These are phyloP conservation scores for Channa striata DNA, from an alignment of 2,797 vertebrate genomes.

Conservation along the genomic window DNA sequence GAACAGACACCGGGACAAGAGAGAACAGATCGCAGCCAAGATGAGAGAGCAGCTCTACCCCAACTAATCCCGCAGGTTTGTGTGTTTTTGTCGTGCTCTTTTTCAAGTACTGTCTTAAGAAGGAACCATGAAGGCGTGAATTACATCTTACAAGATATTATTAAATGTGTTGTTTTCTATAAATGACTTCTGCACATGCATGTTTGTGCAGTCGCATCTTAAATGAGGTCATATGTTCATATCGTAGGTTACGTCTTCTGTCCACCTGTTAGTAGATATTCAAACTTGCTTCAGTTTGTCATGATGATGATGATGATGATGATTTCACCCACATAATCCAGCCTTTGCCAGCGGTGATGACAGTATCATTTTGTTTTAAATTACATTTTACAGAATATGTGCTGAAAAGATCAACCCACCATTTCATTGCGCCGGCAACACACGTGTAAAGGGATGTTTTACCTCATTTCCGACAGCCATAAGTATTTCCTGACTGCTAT, in stretches of 20 bases:
- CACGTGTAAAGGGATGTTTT: slow-evolving; percentile 26
- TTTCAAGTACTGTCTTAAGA: too few species aligned
- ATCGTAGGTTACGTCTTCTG: too few species aligned
- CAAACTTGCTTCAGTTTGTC: too few species aligned
- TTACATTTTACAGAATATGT: slow-evolving; percentile 27
- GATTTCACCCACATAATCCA: too few species aligned
- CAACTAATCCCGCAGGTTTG: slow-evolving; percentile 70
- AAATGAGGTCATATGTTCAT: too few species aligned
- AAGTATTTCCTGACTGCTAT: not conserved
- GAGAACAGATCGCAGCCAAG: slow-evolving; percentile 88
- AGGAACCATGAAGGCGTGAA: too few species aligned
- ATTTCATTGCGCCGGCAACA: slow-evolving; percentile 2
- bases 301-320: too few species aligned
- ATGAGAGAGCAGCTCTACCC: slow-evolving; percentile 86
- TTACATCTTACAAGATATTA: too few species aligned
- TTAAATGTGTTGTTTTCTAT: too few species aligned
- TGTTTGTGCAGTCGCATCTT: too few species aligned
- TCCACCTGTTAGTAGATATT: too few species aligned
- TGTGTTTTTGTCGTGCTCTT: not conserved
- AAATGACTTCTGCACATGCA: too few species aligned
- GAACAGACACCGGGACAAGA: slow-evolving; percentile 89
- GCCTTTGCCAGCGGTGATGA: not conserved
- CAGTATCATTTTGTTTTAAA: not conserved
- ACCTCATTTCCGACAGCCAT: slow-evolving; percentile 41
- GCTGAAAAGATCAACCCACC: slow-evolving; percentile 59